phyloP scores from a whole-genome alignment of 2,797 vertebrate species.

The Microctenopoma lineatum region DNA sequence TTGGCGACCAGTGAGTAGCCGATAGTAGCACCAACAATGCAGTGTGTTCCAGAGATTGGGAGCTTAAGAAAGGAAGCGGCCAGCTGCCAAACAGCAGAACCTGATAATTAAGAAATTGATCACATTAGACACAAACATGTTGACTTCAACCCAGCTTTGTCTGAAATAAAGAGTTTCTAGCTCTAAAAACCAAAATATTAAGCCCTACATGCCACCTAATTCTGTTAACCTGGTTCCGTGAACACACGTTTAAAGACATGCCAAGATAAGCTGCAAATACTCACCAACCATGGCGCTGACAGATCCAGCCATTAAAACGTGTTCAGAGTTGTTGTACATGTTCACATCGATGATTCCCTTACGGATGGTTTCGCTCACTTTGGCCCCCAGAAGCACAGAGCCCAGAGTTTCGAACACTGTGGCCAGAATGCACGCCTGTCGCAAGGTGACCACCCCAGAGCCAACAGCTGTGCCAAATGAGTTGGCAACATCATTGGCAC shows the following conservation, averaged over 20 bases:
- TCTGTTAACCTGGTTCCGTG: constrained; percentile 14
- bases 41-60: constrained; percentile 98
- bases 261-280: constrained; percentile 52
- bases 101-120: constrained; percentile 71
- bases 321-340: constrained; percentile 86
- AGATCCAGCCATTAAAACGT: constrained; percentile 92
- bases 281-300: constrained; percentile 97
- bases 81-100: constrained; percentile 98
- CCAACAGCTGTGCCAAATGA: constrained; percentile 98
- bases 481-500: constrained; percentile 98
- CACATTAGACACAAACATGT: background rate
- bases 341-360: constrained; percentile 92
- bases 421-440: constrained; percentile 93
- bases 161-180: background rate
- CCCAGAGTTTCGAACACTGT: constrained; percentile 95
- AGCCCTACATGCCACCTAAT: background rate
- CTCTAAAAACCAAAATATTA: background rate
- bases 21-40: constrained; percentile 98
- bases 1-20: constrained; percentile 93
- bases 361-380: constrained; percentile 96
- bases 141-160: background rate
- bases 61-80: constrained; percentile 95
- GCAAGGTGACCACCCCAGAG: constrained; percentile 95
- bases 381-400: constrained; percentile 94
- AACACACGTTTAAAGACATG: background rate